phyloP scores from a whole-genome alignment of 2,888 invertebrate genomes.

The Drosophila maculinotata region DNA sequence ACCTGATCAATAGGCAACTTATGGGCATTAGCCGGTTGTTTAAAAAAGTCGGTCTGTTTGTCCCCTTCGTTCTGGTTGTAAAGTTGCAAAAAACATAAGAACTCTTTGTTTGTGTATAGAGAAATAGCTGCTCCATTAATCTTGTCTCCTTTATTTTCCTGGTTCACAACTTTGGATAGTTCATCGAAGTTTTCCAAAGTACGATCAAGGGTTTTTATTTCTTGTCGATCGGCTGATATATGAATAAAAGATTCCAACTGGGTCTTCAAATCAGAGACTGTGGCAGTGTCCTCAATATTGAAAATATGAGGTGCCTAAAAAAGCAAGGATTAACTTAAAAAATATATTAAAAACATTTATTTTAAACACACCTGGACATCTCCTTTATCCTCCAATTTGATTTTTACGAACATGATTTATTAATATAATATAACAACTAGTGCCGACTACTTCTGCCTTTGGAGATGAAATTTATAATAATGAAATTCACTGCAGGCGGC shows the following conservation, averaged over 20 bases:
- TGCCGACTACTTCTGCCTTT: too few species aligned
- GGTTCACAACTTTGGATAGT: slow-evolving; percentile 13
- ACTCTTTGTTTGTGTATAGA: slow-evolving; percentile 25
- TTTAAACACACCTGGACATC: slow-evolving; percentile 6
- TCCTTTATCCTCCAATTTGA: slow-evolving; percentile 40
- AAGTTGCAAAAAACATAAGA: slow-evolving; percentile 48
- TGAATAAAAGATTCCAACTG: slow-evolving; percentile 20
- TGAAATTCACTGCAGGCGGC: too few species aligned
- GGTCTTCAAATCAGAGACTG: slow-evolving; percentile 27
- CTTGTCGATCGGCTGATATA: slow-evolving; percentile 27
- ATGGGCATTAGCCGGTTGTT: slow-evolving; percentile 4
- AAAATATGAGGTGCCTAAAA: slow-evolving; percentile 28
- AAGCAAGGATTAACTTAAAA: not conserved
- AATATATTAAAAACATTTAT: not conserved
- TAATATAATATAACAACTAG: too few species aligned
- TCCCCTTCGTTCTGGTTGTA: slow-evolving; percentile 38
- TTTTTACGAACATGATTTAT: slow-evolving; percentile 54
- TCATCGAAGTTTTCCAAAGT: slow-evolving; percentile 15
- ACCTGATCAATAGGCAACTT: slow-evolving; percentile 38
- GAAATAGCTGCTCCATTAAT: slow-evolving; percentile 49
- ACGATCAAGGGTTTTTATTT: slow-evolving; percentile 30
- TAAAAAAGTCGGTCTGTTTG: slow-evolving; percentile 33
- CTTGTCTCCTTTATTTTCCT: slow-evolving; percentile 10
- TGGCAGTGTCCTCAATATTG: slow-evolving; percentile 25
- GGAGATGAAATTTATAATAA: too few species aligned